Percentiles rank a stretch among this genome's conserved stretches.
These are phyloP conservation scores for Phaethornis superciliosus DNA, from an alignment of 2,113 vertebrate genomes.

Conservation along the genomic window DNA sequence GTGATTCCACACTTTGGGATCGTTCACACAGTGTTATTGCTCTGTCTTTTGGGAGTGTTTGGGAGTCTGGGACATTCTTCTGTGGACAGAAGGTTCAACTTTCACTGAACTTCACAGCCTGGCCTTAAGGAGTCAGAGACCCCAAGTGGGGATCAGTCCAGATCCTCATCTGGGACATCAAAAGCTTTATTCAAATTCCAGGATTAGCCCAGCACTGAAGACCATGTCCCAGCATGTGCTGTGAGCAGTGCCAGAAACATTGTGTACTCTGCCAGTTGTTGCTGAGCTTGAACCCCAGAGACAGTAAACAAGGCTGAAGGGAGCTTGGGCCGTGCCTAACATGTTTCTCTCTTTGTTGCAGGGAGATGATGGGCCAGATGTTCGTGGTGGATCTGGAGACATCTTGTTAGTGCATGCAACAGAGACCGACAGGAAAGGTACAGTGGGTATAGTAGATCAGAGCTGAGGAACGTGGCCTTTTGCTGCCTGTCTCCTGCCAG, in stretches of 20 bases:
- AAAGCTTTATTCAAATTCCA: not conserved
- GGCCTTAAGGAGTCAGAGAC: not conserved
- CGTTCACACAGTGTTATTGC: not conserved
- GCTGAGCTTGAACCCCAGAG: not conserved
- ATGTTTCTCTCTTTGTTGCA: constrained; percentile 40
- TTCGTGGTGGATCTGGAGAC: constrained; percentile 94
- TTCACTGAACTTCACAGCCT: not conserved
- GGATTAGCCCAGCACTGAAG: not conserved
- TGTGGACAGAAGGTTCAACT: not conserved
- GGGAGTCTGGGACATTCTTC: not conserved
- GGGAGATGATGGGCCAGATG: constrained; percentile 96
- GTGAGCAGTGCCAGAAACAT: not conserved
- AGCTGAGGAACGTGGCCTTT: not conserved
- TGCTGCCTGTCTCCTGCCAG: not conserved
- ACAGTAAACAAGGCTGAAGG: not conserved
- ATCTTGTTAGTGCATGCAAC: constrained; percentile 96
- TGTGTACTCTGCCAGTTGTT: not conserved
- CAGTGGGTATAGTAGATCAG: not conserved
- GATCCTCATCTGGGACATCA: not conserved
- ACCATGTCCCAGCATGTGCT: not conserved
- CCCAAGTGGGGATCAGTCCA: not conserved
- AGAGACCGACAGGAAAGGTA: constrained; percentile 97
- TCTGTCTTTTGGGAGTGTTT: not conserved
- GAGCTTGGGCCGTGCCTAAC: not conserved
- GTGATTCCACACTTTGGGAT: not conserved